These are phyloP conservation scores for Cyclophora albipunctata DNA, from an alignment of 2,888 invertebrate species.

Conservation along the genomic window DNA sequence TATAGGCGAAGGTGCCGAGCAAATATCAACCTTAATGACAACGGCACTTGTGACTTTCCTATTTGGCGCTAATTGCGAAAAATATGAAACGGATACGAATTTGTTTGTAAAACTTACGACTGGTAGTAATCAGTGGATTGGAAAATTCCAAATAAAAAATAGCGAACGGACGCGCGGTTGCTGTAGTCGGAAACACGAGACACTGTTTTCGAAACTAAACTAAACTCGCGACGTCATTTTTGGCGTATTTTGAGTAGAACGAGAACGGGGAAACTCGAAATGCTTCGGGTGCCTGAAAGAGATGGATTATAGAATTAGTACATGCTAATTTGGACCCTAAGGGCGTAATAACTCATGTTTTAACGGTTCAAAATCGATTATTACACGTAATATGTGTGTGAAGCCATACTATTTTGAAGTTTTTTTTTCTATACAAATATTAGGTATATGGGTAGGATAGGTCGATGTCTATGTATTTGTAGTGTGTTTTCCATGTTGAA, in stretches of 20 bases:
- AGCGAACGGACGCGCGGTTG: constrained; percentile 57
- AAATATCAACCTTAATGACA: constrained; percentile 48
- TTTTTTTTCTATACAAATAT: constrained; percentile 57
- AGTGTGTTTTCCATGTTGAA: constrained; percentile 52
- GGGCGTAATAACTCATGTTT: constrained; percentile 42
- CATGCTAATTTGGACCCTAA: constrained; percentile 58
- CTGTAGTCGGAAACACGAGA: constrained; percentile 64
- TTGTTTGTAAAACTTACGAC: constrained; percentile 71
- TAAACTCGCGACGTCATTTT: constrained; percentile 68
- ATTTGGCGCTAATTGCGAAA: constrained; percentile 68
- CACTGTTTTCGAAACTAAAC: constrained; percentile 72
- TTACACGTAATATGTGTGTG: constrained; percentile 42
- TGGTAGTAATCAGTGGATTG: constrained; percentile 73
- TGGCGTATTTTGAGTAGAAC: constrained; percentile 75
- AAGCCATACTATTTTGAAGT: constrained; percentile 72
- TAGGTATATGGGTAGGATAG: constrained; percentile 51
- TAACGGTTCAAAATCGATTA: constrained; percentile 44
- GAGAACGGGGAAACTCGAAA: constrained; percentile 74
- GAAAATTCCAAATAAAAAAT: constrained; percentile 77
- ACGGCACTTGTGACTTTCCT: constrained; percentile 61
- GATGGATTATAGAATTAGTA: constrained; percentile 35
- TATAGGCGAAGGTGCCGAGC: constrained; percentile 24
- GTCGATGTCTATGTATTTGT: constrained; percentile 66
- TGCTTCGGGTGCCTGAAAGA: constrained; percentile 62
- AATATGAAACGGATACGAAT: constrained; percentile 66